Evolutionary conservation across 2,888 invertebrate genomes (phyloP), one percentile per base, ranked within the genome.

Genomic region (Marasmarcha lunaedactyla): DNA sequence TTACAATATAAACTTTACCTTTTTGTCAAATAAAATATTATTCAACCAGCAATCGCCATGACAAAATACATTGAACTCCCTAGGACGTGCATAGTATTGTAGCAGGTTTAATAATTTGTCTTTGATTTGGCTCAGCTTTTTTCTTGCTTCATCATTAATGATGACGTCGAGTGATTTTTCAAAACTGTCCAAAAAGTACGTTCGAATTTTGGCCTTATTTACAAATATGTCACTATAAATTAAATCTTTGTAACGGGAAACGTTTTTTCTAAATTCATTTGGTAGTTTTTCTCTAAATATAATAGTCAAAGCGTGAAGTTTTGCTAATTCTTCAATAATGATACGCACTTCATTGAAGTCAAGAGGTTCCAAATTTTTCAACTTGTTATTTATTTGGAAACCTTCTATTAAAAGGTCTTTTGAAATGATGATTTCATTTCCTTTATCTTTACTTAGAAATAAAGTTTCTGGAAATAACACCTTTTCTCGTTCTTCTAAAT

Each of bases 41-140:
- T 72, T 76, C 2, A 71, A 59, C 78, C 79, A 79, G 44, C 65
- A 74, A 46, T 81, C 79, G 14, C 79, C 78, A 38, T 81, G 81
- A 45, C 78, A 78, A 20, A 81, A 51, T 10, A 76, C 77, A 44
- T 62, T 76, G 15, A 49, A 55, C 11, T 58, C 57, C 20, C 51
- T 53, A 9, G 73, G 63, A 40, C 52, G 51, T 0, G 58, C 56
- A 42, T 63, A 79, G 13, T 44, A 46, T 54, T 61, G 66, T 40
- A 79, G 51, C 27, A 72, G 42, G 0, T 69, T 50, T 38, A 77
- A 51, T 14, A 81, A 46, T 34, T 60, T 63, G 1, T 50, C 42
- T 45, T 58, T 51, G 13, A 70, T 47, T 36, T 46, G 45, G 15
- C 57, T 51, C 14, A 79, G 49, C 47, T 65, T 65, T 2, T 49